phyloP scores from a whole-genome alignment of 2,888 invertebrate genomes.

The Athripsodes cinereus region DNA sequence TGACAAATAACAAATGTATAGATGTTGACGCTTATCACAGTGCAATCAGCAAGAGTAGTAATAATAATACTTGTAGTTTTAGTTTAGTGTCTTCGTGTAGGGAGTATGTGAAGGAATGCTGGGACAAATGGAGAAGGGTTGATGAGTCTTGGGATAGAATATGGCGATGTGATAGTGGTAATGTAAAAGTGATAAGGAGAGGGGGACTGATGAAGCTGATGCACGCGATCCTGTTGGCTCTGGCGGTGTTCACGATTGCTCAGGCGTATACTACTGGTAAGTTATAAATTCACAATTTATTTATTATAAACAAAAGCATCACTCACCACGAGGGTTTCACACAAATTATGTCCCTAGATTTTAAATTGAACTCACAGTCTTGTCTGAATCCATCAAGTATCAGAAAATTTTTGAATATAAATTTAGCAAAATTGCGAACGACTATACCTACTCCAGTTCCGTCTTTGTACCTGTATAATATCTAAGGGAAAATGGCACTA shows the following conservation, averaged over 20 bases:
- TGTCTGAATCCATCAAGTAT: too few species aligned
- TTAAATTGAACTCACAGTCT: too few species aligned
- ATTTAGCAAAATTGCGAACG: too few species aligned
- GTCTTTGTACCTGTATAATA: too few species aligned
- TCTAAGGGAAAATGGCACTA: too few species aligned
- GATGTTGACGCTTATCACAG: not conserved
- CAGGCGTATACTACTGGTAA: conserved; percentile 10
- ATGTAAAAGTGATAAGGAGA: not conserved
- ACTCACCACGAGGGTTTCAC: too few species aligned
- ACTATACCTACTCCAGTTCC: too few species aligned
- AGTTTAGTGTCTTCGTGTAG: not conserved
- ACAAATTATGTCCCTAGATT: too few species aligned
- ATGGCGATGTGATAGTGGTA: not conserved
- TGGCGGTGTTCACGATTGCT: conserved; percentile 3
- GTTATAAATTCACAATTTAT: too few species aligned
- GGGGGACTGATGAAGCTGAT: conserved; percentile 3
- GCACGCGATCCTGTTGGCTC: conserved; percentile 5
- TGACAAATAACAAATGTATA: not conserved
- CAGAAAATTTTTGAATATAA: too few species aligned
- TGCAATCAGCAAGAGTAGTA: not conserved
- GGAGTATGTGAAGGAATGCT: not conserved
- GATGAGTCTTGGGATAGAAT: not conserved
- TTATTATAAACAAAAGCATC: too few species aligned
- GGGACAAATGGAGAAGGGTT: not conserved
- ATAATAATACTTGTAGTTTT: not conserved